phyloP scores from a whole-genome alignment of 2,113 vertebrate genomes.

The Oryzias celebensis region DNA sequence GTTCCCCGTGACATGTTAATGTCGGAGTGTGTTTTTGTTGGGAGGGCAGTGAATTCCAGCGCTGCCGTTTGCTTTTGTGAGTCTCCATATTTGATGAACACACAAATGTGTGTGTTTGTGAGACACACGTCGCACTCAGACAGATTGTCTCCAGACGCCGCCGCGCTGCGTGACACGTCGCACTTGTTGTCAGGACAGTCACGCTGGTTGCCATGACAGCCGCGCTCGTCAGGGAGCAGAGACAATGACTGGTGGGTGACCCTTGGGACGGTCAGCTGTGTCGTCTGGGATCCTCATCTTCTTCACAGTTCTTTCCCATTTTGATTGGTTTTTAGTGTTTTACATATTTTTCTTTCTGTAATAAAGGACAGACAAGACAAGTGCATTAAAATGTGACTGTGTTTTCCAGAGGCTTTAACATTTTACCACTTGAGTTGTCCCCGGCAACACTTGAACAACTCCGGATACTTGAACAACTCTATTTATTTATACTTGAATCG shows the following conservation, averaged over 20 bases:
- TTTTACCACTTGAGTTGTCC: too few species aligned
- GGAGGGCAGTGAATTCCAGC: neutral
- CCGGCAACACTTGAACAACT: too few species aligned
- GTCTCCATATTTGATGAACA: neutral
- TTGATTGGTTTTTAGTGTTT: neutral
- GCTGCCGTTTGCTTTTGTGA: neutral
- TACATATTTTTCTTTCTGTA: neutral
- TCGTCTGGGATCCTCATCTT: slow-evolving; percentile 5
- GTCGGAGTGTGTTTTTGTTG: neutral
- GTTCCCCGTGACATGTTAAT: neutral
- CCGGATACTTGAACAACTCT: too few species aligned
- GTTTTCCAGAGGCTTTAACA: too few species aligned
- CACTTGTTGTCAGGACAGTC: slow-evolving; percentile 53
- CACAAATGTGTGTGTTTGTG: slow-evolving; percentile 2
- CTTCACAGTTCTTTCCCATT: neutral
- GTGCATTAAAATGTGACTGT: too few species aligned
- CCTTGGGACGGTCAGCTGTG: slow-evolving; percentile 20
- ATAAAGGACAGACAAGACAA: neutral
- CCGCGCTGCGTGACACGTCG: slow-evolving; percentile 15
- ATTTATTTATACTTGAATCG: too few species aligned
- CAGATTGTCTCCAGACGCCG: slow-evolving; percentile 36
- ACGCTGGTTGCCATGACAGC: slow-evolving; percentile 54
- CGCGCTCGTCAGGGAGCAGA: slow-evolving; percentile 13
- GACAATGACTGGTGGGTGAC: slow-evolving; percentile 13
- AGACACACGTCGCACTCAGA: slow-evolving; percentile 14